Evolutionary conservation across 1,140 invertebrate species (phyloP).

Genomic region (Rhyzopertha dominica): DNA sequence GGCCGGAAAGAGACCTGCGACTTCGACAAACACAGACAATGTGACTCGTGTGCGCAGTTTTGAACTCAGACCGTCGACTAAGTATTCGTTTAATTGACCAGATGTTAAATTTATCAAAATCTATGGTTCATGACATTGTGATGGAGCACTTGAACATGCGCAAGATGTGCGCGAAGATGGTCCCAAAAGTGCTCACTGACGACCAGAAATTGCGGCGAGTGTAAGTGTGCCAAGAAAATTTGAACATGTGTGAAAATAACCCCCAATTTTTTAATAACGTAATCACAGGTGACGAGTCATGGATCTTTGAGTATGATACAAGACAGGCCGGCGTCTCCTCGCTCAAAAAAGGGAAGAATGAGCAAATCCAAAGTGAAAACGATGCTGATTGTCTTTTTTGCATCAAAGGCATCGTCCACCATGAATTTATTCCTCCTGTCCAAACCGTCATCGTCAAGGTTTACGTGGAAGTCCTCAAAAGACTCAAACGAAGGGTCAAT

Average conservation of each 20-base stretch:
- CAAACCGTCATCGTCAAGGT: too few relatives aligned
- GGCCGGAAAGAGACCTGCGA: conserved; percentile 6
- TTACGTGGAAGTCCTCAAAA: conserved; percentile 6
- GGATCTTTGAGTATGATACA: neutral
- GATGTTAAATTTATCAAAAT: too few relatives aligned
- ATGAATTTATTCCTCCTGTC: too few relatives aligned
- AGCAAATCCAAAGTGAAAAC: neutral
- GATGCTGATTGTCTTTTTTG: conserved; percentile 3
- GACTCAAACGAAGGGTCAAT: conserved; percentile 1
- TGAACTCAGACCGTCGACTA: neutral
- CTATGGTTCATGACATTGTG: neutral
- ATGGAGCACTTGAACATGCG: conserved; percentile 2
- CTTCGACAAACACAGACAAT: conserved; percentile 9
- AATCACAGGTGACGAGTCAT: neutral
- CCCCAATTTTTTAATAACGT: conserved; percentile 3
- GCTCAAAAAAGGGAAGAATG: too few relatives aligned
- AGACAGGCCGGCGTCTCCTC: neutral
- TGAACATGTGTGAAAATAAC: conserved; percentile 1
- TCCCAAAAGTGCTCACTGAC: too few relatives aligned
- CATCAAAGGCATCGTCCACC: neutral
- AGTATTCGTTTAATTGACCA: too few relatives aligned
- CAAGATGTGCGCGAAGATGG: too few relatives aligned
- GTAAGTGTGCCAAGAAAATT: conserved; percentile 1
- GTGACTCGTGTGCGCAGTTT: conserved; percentile 11
- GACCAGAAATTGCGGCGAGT: conserved; percentile 3